These are phyloP conservation scores for Gerris buenoi DNA, from an alignment of 1,140 invertebrate genomes.

Conservation along the genomic window DNA sequence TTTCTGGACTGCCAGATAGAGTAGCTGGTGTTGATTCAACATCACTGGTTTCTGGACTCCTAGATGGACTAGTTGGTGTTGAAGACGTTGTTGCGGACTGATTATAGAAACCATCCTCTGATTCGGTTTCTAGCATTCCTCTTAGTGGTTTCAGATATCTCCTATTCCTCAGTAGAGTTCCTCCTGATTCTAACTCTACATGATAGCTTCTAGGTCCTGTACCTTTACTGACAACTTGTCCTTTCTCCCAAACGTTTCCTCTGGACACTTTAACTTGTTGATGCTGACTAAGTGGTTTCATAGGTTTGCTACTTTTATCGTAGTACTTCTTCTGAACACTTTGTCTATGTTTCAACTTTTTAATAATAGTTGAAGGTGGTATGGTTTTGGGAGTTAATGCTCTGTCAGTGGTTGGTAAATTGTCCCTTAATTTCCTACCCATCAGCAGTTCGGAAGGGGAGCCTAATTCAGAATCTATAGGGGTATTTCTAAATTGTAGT, in stretches of 20 bases:
- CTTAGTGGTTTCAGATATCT: not conserved
- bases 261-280: not conserved
- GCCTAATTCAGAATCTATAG: not conserved
- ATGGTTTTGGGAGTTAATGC: not conserved
- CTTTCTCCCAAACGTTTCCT: not conserved
- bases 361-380: not conserved
- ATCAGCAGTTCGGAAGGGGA: conserved; percentile 2
- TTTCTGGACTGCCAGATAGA: not conserved
- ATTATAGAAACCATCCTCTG: not conserved
- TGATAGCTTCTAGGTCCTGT: not conserved
- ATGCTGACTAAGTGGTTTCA: not conserved
- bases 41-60: not conserved
- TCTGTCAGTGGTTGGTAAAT: not conserved
- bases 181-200: not conserved
- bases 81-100: not conserved
- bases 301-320: not conserved
- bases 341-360: not conserved
- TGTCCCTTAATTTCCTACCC: conserved; percentile 2
- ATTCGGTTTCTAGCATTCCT: not conserved
- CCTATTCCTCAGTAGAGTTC: not conserved
- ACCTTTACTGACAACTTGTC: not conserved
- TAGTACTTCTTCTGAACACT: not conserved
- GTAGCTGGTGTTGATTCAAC: not conserved
- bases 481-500: conserved; percentile 1
- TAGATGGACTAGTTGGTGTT: not conserved